These are phyloP conservation scores for Alcis repandata DNA, from an alignment of 2,888 invertebrate genomes.

Conservation along the genomic window DNA sequence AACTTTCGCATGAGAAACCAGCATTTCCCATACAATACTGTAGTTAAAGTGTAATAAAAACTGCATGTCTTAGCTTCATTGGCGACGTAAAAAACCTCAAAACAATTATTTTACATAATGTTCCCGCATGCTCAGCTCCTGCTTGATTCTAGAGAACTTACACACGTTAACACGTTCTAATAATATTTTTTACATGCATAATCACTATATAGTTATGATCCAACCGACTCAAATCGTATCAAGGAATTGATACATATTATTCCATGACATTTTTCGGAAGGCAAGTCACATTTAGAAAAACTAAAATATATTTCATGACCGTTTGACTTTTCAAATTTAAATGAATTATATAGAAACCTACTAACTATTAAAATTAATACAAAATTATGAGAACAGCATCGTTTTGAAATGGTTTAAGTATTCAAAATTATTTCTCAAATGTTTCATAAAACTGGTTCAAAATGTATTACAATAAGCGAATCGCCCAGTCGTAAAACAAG, in stretches of 20 bases:
- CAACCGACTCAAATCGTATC: no score
- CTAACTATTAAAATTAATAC: no score
- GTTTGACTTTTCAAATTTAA: no score
- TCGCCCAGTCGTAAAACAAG: constrained; percentile 12
- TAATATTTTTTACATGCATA: neutral
- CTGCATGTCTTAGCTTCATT: constrained; percentile 63
- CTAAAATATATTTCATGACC: no score
- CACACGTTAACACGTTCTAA: neutral
- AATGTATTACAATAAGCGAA: neutral
- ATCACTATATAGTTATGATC: no score
- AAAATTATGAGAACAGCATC: no score
- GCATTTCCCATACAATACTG: constrained; percentile 77
- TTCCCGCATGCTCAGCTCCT: constrained; percentile 67
- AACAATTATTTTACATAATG: constrained; percentile 75
- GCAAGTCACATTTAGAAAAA: no score
- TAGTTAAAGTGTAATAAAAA: constrained; percentile 71
- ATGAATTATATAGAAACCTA: no score
- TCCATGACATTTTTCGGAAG: no score
- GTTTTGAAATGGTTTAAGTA: no score
- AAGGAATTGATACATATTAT: no score
- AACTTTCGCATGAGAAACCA: constrained; percentile 83
- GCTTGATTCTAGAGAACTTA: constrained; percentile 9
- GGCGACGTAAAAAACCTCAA: constrained; percentile 74
- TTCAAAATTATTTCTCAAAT: neutral
- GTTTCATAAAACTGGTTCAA: neutral